Conservation (phyloP, 2,113 vertebrate genomes). For the Trichomycterus rosablanca region DNA sequence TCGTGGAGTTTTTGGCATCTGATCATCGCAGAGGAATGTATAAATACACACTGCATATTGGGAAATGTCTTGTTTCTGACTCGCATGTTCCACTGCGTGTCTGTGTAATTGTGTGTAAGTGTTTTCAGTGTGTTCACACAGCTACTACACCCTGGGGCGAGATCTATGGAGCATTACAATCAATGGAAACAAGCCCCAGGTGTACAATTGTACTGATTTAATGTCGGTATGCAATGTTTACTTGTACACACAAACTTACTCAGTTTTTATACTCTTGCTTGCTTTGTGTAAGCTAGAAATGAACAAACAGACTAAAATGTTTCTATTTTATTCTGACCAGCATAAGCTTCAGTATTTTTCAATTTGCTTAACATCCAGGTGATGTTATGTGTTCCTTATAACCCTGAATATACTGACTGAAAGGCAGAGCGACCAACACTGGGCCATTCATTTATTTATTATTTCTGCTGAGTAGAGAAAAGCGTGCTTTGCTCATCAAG, state of each 20-base stretch:
- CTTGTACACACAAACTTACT: constrained; percentile 1
- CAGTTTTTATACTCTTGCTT: no score
- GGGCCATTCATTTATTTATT: constrained; percentile 69
- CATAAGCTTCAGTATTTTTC: no score
- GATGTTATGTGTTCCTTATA: no score
- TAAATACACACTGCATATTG: no score
- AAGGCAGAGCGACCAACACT: constrained; percentile 61
- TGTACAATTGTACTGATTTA: constrained; percentile 43
- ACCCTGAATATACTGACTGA: constrained; percentile 40
- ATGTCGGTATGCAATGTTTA: constrained; percentile 23
- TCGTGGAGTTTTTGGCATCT: no score
- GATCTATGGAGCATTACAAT: constrained; percentile 46
- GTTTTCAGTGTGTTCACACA: constrained; percentile 37
- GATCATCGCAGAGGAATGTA: no score
- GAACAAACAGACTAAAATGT: no score
- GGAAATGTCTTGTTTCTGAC: no score
- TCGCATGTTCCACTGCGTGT: no score
- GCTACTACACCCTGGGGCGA: constrained; percentile 38
- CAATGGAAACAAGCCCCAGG: constrained; percentile 44
- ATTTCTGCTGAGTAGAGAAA: constrained; percentile 66
- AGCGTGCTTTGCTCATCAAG: constrained; percentile 55
- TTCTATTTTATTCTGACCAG: no score
- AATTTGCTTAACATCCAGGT: no score
- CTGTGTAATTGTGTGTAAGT: constrained; percentile 16
- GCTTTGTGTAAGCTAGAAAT: no score